Conservation (phyloP, 2,113 vertebrate species). For the Cynocephalus volans region DNA sequence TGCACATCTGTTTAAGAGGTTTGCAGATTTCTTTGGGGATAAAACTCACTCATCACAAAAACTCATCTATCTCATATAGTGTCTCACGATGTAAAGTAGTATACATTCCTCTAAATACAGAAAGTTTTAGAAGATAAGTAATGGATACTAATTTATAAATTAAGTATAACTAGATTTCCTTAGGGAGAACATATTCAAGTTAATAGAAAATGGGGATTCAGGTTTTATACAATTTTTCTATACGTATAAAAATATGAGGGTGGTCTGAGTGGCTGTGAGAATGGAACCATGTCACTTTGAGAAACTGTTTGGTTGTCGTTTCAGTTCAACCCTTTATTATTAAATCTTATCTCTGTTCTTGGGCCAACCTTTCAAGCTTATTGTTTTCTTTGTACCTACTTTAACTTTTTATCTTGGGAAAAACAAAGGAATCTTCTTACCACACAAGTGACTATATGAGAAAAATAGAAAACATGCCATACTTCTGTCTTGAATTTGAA, state of each 20-base stretch:
- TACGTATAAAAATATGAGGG: too few relatives aligned
- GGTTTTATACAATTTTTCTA: background rate
- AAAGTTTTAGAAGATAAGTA: background rate
- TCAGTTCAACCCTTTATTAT: background rate
- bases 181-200: background rate
- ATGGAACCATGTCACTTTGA: background rate
- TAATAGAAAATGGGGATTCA: background rate
- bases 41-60: conserved; percentile 39
- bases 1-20: conserved; percentile 60
- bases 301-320: background rate
- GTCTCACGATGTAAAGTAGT: background rate
- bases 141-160: background rate
- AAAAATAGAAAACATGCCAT: background rate
- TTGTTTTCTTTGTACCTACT: background rate
- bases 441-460: background rate
- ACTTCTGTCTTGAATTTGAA: background rate
- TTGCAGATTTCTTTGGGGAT: conserved; percentile 20
- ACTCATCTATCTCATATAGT: background rate
- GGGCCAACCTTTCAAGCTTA: background rate
- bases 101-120: background rate
- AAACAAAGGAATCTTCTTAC: background rate
- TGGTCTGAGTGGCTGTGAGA: background rate
- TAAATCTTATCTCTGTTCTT: background rate
- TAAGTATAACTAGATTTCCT: background rate
- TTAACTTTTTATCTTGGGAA: background rate